These are phyloP conservation scores for Etheostoma nigrum DNA, from an alignment of 2,797 vertebrate genomes.

Conservation along the genomic window DNA sequence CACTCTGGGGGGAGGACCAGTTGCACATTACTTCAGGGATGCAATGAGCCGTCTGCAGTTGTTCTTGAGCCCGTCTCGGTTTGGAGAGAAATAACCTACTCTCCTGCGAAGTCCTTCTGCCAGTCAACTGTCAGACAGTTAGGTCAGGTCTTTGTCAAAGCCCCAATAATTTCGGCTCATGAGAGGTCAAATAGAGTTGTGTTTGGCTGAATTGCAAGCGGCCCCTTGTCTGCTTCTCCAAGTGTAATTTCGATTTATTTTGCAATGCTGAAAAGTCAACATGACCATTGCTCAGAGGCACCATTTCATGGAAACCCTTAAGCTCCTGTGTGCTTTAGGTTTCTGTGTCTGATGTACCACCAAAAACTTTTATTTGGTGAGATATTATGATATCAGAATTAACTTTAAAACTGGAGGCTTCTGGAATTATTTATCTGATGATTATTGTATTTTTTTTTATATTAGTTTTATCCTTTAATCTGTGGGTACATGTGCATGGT, in stretches of 20 bases:
- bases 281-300: conserved; percentile 54
- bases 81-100: conserved; percentile 46
- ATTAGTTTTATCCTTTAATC: neutral
- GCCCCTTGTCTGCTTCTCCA: conserved; percentile 30
- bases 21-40: conserved; percentile 38
- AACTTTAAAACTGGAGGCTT: neutral
- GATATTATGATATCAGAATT: neutral
- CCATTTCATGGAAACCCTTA: conserved; percentile 17
- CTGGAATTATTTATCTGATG: neutral
- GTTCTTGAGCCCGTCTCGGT: conserved; percentile 56
- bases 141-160: conserved; percentile 63
- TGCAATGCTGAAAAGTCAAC: conserved; percentile 70
- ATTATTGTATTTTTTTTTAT: neutral
- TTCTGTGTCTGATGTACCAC: neutral
- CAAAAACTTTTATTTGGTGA: neutral
- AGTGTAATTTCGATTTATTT: conserved; percentile 72
- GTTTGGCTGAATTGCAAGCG: conserved; percentile 53
- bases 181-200: conserved; percentile 64
- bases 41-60: conserved; percentile 30
- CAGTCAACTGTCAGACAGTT: conserved; percentile 44
- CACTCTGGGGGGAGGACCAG: conserved; percentile 20
- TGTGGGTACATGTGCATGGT: neutral
- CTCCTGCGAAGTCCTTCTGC: conserved; percentile 36
- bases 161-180: conserved; percentile 69
- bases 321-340: neutral